phyloP scores from a whole-genome alignment of 2,797 vertebrate genomes.

The Anisognathus igniventris region DNA sequence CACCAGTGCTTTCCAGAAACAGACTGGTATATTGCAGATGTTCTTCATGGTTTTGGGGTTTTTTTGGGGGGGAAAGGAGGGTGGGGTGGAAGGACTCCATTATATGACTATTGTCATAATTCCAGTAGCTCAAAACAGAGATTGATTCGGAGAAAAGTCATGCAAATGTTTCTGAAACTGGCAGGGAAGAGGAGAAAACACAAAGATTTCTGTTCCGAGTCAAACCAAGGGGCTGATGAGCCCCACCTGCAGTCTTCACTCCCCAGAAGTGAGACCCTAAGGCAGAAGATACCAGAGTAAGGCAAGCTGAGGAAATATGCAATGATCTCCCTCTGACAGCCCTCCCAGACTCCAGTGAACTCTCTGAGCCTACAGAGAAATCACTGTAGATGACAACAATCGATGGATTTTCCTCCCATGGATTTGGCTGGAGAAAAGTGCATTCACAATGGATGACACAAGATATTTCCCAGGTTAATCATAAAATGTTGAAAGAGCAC shows the following conservation, averaged over 20 bases:
- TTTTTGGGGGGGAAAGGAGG: accelerated
- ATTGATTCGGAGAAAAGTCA: neutral
- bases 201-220: neutral
- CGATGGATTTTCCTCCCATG: accelerated
- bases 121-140: neutral
- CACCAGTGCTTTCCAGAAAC: neutral
- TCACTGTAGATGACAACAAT: neutral
- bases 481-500: neutral
- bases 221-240: neutral
- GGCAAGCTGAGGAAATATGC: neutral
- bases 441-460: neutral
- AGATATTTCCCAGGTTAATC: neutral
- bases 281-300: neutral
- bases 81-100: neutral
- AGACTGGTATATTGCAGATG: neutral
- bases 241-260: neutral
- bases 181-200: neutral
- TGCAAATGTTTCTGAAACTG: neutral
- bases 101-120: neutral
- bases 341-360: neutral
- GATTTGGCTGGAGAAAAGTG: neutral
- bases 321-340: neutral
- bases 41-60: neutral
- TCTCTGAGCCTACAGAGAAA: neutral
- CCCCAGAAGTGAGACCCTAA: neutral